These are phyloP conservation scores for Carposina sasakii DNA, from an alignment of 1,140 invertebrate genomes.

Conservation along the genomic window DNA sequence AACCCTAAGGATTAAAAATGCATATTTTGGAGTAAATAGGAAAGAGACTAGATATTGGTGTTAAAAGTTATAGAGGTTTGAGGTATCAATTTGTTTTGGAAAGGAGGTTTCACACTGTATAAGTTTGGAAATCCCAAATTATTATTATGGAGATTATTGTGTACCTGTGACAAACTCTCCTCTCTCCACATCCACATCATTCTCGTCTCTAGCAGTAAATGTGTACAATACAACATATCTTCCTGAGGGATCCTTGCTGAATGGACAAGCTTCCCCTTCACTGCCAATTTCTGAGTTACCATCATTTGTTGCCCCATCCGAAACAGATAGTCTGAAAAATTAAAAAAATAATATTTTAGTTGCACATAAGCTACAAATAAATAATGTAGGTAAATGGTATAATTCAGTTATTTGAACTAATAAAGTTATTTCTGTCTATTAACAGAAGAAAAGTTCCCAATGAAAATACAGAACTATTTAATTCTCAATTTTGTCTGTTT, in stretches of 20 bases:
- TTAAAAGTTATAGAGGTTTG: background rate
- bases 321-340: constrained; percentile 67
- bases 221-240: constrained; percentile 94
- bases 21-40: no score
- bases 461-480: no score
- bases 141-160: background rate
- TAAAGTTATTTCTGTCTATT: no score
- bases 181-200: constrained; percentile 93
- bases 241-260: constrained; percentile 92
- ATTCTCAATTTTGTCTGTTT: no score
- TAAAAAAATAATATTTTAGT: background rate
- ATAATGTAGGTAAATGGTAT: background rate
- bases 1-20: background rate
- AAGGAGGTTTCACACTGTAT: constrained; percentile 88
- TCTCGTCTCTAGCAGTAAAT: constrained; percentile 93
- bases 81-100: background rate
- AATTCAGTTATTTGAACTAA: no score
- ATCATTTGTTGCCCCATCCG: constrained; percentile 59
- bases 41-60: no score
- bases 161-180: constrained; percentile 91
- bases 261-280: constrained; percentile 79
- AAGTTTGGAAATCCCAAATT: constrained; percentile 74
- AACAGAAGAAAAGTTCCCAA: no score
- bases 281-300: constrained; percentile 63
- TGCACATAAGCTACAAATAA: background rate